Evolutionary conservation across 2,113 vertebrate species (phyloP), one percentile per base, ranked within the genome.

Genomic region (Pomatorhinus ruficollis): DNA sequence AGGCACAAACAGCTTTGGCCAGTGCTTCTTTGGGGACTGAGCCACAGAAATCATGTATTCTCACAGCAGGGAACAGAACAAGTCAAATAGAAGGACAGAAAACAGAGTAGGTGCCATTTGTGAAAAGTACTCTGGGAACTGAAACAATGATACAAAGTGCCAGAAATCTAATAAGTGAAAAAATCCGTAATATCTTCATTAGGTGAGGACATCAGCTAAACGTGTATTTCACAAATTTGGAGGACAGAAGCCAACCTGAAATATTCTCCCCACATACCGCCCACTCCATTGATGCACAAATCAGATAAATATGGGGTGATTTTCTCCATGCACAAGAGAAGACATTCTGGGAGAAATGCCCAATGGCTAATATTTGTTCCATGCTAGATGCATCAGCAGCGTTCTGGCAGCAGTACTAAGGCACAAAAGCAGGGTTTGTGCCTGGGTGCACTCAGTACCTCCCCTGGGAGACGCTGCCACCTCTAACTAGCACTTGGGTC

Each of bases 391-490:
- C 79, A 93, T 76, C 68, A 88, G 71, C 83, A 86, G 68, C 1
- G 5, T 59, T 90, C 93, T 90, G 92, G 85, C 94, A 92, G 68
- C 54, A 83, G 57, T 9, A 18, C 19, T 64, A 64, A 69, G 88
- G 79, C 79, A 86, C 66, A 86, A 72, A 88, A 69, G 1, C 45
- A 80, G 77, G 63, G 68, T 83, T 78, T 95, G 76, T 96, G 95
- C 92, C 80, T 83, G 86, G 68, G 80, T 95, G 86, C 92, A 93
- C 92, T 89, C 76, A 86, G 68, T 17, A 13, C 12, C 83, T 92
- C 86, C 76, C 39, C 20, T 78, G 72, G 76, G 93, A 96, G 79
- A 37, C 11, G 35, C 76, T 95, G 92, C 90, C 86, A 95, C 94
- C 96, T 90, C 75, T 74, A 71, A 59, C 30, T 33, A 83, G 68